Conservation (phyloP, 1,140 invertebrate species). For the Dryas iulia region DNA sequence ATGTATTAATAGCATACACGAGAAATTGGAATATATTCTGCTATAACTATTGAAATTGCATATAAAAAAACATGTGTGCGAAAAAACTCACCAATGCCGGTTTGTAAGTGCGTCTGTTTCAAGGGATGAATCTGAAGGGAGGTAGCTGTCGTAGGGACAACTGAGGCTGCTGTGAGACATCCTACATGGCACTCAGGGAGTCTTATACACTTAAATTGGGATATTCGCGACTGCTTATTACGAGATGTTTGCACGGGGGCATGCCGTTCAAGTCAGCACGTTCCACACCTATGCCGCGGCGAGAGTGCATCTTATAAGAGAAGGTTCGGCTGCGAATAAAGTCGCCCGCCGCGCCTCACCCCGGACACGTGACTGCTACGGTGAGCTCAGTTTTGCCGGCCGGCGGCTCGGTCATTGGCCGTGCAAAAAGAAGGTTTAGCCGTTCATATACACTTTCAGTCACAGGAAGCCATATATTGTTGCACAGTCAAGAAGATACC, state of each 20-base stretch:
- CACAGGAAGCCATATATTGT: slow-evolving; percentile 46
- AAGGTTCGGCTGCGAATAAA: slow-evolving; percentile 64
- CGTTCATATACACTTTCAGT: slow-evolving; percentile 48
- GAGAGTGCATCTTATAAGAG: slow-evolving; percentile 77
- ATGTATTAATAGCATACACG: no score
- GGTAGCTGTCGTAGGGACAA: slow-evolving; percentile 75
- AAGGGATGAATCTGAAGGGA: slow-evolving; percentile 71
- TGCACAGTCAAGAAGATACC: slow-evolving; percentile 44
- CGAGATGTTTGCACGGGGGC: slow-evolving; percentile 52
- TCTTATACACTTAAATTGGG: slow-evolving; percentile 53
- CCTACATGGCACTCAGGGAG: slow-evolving; percentile 70
- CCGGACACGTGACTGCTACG: slow-evolving; percentile 75
- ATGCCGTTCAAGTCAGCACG: slow-evolving; percentile 65
- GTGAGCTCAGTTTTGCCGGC: slow-evolving; percentile 62
- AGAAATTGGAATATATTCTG: neutral
- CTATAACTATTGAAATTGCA: neutral
- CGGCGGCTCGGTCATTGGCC: slow-evolving; percentile 71
- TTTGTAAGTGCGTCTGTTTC: slow-evolving; percentile 74
- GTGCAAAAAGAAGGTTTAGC: slow-evolving; percentile 59
- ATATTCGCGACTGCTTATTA: slow-evolving; percentile 46
- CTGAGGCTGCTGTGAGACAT: slow-evolving; percentile 77
- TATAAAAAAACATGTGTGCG: neutral
- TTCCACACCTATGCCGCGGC: slow-evolving; percentile 68
- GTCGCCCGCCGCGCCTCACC: slow-evolving; percentile 74
- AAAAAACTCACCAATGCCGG: slow-evolving; percentile 62